A percentile compares a stretch with the other conserved stretches of the same genome.
Evolutionary conservation across 1,140 invertebrate species (phyloP).

Genomic region (Drosophila obscura): DNA sequence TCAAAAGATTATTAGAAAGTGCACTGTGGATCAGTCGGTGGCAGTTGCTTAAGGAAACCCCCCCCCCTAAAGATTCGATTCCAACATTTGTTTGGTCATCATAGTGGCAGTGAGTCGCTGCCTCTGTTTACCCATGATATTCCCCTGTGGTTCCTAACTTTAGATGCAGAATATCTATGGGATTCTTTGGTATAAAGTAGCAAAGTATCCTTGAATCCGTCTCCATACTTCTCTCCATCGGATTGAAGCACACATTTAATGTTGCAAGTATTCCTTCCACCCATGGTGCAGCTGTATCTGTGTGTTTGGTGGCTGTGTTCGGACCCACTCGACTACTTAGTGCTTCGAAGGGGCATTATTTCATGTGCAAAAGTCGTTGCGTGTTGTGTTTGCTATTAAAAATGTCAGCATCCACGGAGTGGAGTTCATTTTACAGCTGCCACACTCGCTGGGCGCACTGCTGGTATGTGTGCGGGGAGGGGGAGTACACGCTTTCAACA

Average conservation of each 20-base stretch:
- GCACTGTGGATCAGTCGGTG: too few relatives aligned
- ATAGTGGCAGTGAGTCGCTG: too few relatives aligned
- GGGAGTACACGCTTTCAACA: conserved; percentile 75
- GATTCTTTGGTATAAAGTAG: too few relatives aligned
- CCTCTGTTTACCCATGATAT: too few relatives aligned
- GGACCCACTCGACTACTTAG: conserved; percentile 65
- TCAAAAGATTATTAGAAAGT: too few relatives aligned
- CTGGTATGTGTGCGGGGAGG: conserved; percentile 8
- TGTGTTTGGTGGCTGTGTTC: conserved; percentile 12
- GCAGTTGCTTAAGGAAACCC: too few relatives aligned
- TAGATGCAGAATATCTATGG: too few relatives aligned
- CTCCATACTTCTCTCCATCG: background rate
- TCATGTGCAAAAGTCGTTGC: conserved; percentile 80
- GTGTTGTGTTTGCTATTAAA: conserved; percentile 82
- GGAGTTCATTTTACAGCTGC: conserved; percentile 56
- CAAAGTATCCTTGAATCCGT: too few relatives aligned
- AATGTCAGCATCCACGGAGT: conserved; percentile 65
- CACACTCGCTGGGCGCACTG: background rate
- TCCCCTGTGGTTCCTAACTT: too few relatives aligned
- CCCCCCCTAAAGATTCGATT: too few relatives aligned
- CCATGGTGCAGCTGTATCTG: conserved; percentile 51
- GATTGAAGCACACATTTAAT: background rate
- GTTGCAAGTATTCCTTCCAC: background rate
- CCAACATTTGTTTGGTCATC: too few relatives aligned
- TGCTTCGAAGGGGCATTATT: conserved; percentile 74